These are phyloP conservation scores for Cosmia pyralina DNA, from an alignment of 2,888 invertebrate genomes.

Conservation along the genomic window DNA sequence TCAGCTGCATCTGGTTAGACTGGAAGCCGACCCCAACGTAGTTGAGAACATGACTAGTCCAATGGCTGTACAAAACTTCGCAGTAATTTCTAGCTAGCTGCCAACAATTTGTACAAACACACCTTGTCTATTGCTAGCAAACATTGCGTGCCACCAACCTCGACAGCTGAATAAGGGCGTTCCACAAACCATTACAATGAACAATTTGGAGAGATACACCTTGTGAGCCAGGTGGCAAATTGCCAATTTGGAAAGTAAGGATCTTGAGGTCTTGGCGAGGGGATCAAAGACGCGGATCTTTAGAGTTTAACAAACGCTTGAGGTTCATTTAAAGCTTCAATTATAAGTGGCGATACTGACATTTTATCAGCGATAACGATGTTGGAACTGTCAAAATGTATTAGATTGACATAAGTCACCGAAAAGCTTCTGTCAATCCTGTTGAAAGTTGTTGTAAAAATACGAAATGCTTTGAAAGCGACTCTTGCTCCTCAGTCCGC, in stretches of 20 bases:
- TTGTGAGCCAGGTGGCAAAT: constrained; percentile 23
- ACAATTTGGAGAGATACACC: not conserved
- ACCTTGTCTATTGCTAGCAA: not conserved
- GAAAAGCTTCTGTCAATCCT: too few species aligned
- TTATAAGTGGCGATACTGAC: too few species aligned
- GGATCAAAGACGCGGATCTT: not conserved
- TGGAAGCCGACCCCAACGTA: not conserved
- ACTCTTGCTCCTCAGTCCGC: too few species aligned
- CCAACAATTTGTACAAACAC: not conserved
- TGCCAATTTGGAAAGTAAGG: constrained; percentile 26
- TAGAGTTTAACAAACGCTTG: too few species aligned
- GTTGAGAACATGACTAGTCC: not conserved
- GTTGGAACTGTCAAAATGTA: too few species aligned
- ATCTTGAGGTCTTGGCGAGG: not conserved
- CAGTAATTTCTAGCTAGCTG: not conserved
- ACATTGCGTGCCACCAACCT: not conserved
- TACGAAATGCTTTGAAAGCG: too few species aligned
- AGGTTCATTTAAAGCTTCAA: not conserved
- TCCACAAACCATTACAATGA: constrained; percentile 15
- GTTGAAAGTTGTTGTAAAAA: too few species aligned
- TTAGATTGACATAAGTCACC: too few species aligned
- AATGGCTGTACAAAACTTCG: too few species aligned
- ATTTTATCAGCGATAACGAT: too few species aligned
- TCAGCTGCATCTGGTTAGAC: not conserved
- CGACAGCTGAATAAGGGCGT: constrained; percentile 5